Evolutionary conservation across 2,888 invertebrate species (phyloP).

Genomic region (Griposia aprilina): DNA sequence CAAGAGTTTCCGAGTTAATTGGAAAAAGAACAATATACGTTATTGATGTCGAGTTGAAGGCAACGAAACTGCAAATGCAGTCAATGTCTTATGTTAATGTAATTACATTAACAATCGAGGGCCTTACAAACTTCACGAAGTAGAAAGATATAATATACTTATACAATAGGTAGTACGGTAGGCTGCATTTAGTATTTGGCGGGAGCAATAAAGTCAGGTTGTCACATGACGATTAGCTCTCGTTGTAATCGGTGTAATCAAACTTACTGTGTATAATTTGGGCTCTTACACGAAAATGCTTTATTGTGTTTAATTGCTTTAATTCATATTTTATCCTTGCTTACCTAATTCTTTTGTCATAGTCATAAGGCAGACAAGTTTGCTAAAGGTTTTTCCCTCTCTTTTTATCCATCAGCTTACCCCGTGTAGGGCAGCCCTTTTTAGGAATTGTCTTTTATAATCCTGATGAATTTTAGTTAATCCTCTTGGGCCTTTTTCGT

Average conservation of each 20-base stretch:
- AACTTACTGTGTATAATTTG: slow-evolving; percentile 17
- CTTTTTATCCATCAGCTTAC: slow-evolving; percentile 9
- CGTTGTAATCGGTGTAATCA: slow-evolving; percentile 33
- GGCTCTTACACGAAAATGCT: no score
- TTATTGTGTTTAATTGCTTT: background rate
- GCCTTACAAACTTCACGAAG: slow-evolving; percentile 21
- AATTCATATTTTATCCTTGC: slow-evolving; percentile 10
- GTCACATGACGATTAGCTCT: slow-evolving; percentile 26
- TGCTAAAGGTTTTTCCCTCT: background rate
- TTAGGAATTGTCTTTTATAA: background rate
- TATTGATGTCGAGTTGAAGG: slow-evolving; percentile 53
- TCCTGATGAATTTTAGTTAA: slow-evolving; percentile 3
- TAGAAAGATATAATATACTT: background rate
- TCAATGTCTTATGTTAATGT: slow-evolving; percentile 53
- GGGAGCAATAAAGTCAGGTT: slow-evolving; percentile 23
- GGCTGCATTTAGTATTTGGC: slow-evolving; percentile 12
- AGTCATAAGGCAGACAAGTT: background rate
- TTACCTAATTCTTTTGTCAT: background rate
- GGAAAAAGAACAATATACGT: slow-evolving; percentile 52
- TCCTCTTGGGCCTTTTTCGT: background rate
- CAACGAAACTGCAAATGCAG: slow-evolving; percentile 47
- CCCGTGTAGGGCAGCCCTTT: background rate
- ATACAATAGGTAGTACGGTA: background rate
- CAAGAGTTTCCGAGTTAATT: slow-evolving; percentile 54
- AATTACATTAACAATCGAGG: slow-evolving; percentile 40